Base-by-base conservation (phyloP, 2,888 invertebrate species). In the Deilephila porcellus region DNA sequence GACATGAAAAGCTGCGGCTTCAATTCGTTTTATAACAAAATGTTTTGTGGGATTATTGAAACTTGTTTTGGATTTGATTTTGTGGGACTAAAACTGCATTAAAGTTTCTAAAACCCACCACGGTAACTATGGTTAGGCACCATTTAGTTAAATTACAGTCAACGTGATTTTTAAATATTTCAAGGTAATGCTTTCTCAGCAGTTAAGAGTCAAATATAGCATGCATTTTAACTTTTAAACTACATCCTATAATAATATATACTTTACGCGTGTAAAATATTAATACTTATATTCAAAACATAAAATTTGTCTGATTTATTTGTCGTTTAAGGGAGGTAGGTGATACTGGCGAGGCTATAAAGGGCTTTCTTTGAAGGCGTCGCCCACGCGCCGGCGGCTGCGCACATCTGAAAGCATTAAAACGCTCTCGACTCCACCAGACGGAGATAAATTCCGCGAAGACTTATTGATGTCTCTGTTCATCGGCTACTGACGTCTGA, bases 381-480 rank as follows among this genome's bases (percentile, higher is more conserved):
- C 67, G 67, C 67, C 67, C 67, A 67, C 67, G 67, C 67, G 67
- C 67, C 29, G n/a, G 25, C 60, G 60, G 67, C 52, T 37, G 64
- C 25, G 45, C 20, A 20, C 45, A 17, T 67, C 52, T 67, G 45
- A 67, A 67, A 29, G 67, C 45, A 67, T 67, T 67, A 67, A 67
- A 67, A 5, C 34, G 72, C 20, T 64, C 64, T 67, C 37, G 5
- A 72, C 59, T 34, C 59, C 37, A 53, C 59, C 63, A 72, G 72
- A 37, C 53, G 81, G 78, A 80, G 79, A 87, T 87, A 87, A 84
- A 87, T 85, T 83, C 78, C 74, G 71, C 72, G 74, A 73, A 71
- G 73, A 74, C 75, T 82, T 86, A 86, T 85, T 83, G 83, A 83
- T 83, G 77, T 77, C 81, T 83, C 72, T 82, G 82, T 83, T 83